These are phyloP conservation scores for Saxicola maurus DNA, from an alignment of 2,797 vertebrate species.

Conservation along the genomic window DNA sequence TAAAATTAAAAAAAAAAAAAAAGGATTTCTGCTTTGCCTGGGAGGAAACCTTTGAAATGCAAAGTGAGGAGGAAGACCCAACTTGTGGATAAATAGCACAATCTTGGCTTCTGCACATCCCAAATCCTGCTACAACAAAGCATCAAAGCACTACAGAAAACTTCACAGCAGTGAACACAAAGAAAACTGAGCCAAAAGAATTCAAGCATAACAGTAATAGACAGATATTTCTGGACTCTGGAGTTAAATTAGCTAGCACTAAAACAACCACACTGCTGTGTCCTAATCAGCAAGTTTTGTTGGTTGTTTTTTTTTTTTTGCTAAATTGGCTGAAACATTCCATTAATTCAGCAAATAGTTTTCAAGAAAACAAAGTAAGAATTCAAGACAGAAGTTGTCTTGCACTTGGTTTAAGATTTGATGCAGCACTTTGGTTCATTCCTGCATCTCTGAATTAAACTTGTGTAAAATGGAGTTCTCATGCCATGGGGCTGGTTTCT, in stretches of 20 bases:
- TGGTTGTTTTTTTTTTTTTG: not conserved
- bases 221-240: constrained; percentile 1
- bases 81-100: not conserved
- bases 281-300: not conserved
- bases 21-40: not conserved
- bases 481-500: not conserved
- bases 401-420: not conserved
- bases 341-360: constrained; percentile 36
- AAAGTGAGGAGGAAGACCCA: not conserved
- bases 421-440: not conserved
- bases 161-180: not conserved
- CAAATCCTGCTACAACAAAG: not conserved
- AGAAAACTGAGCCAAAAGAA: not conserved
- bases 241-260: constrained; percentile 1
- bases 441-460: not conserved
- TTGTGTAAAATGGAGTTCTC: not conserved
- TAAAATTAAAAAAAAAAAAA: too few species aligned
- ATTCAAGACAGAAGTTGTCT: not conserved
- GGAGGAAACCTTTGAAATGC: not conserved
- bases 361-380: constrained; percentile 5
- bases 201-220: not conserved
- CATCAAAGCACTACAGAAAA: not conserved
- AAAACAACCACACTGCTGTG: not conserved
- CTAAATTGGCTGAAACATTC: not conserved
- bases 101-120: not conserved